These are phyloP conservation scores for Anadara kagoshimensis DNA, from an alignment of 1,140 invertebrate genomes.

Conservation along the genomic window DNA sequence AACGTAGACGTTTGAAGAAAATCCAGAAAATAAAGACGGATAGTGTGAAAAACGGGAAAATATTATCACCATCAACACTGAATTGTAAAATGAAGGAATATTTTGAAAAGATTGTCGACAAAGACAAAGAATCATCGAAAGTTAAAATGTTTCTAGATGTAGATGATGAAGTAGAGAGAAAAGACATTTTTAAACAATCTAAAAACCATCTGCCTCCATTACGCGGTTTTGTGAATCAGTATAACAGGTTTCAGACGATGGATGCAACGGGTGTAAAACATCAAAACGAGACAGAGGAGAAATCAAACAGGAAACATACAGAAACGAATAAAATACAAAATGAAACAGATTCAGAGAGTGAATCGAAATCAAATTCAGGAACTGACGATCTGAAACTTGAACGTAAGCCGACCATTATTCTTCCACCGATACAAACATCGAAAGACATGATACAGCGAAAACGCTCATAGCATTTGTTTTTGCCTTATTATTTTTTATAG, in stretches of 20 bases:
- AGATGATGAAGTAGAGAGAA: constrained; percentile 3
- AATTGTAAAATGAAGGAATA: constrained; percentile 32
- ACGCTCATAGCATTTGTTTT: too few species aligned
- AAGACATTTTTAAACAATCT: constrained; percentile 17
- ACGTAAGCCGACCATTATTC: background rate
- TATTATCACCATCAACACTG: constrained; percentile 32
- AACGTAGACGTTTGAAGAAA: constrained; percentile 23
- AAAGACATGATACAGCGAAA: background rate
- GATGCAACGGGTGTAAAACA: background rate
- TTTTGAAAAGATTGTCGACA: constrained; percentile 32
- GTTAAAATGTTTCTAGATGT: background rate
- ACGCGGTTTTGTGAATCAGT: constrained; percentile 28
- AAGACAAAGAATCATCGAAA: background rate
- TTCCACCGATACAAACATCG: constrained; percentile 13
- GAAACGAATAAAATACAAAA: background rate
- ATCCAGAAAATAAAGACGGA: constrained; percentile 32
- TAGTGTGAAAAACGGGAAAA: constrained; percentile 40
- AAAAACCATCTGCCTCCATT: constrained; percentile 25
- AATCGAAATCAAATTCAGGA: background rate
- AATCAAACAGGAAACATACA: background rate
- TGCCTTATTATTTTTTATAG: too few species aligned
- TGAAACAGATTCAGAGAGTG: background rate
- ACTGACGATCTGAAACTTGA: background rate
- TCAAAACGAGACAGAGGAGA: background rate
- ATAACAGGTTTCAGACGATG: background rate